These are phyloP conservation scores for Distichodus sexfasciatus DNA, from an alignment of 2,797 vertebrate genomes.

Conservation along the genomic window DNA sequence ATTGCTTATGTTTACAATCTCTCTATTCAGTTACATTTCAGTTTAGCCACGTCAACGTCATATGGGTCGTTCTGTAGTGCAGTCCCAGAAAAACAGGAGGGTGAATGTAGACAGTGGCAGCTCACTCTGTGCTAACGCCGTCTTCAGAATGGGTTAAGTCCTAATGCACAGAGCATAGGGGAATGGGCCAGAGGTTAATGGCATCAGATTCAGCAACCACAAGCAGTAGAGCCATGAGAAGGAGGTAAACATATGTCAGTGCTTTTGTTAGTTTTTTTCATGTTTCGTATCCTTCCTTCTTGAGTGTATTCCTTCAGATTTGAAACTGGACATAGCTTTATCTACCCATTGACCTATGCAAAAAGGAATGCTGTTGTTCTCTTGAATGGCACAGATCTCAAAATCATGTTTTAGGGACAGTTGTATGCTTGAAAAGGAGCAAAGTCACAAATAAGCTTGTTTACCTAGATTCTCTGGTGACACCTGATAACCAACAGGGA, in stretches of 20 bases:
- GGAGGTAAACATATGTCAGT: not conserved
- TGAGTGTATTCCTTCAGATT: not conserved
- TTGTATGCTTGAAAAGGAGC: too few relatives aligned
- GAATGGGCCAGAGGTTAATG: slow-evolving; percentile 25
- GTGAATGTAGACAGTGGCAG: slow-evolving; percentile 8
- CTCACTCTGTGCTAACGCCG: slow-evolving; percentile 5
- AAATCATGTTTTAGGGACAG: too few relatives aligned
- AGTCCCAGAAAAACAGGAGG: slow-evolving; percentile 5
- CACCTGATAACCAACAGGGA: too few relatives aligned
- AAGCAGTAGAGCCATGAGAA: not conserved
- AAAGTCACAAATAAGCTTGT: too few relatives aligned
- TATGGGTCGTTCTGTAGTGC: not conserved
- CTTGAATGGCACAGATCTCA: too few relatives aligned
- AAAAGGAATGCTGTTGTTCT: not conserved
- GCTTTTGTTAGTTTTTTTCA: not conserved
- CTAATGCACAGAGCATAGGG: slow-evolving; percentile 5
- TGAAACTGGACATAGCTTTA: not conserved
- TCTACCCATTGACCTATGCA: not conserved
- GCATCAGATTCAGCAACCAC: slow-evolving; percentile 6
- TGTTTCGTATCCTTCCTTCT: not conserved
- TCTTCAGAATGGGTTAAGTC: slow-evolving; percentile 20
- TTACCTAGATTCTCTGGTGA: too few relatives aligned
- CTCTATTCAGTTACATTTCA: too few relatives aligned
- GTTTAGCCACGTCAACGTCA: too few relatives aligned
- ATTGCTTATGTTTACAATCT: too few relatives aligned